Evolutionary conservation across 2,888 invertebrate genomes (phyloP).

Genomic region (Phortica magna): DNA sequence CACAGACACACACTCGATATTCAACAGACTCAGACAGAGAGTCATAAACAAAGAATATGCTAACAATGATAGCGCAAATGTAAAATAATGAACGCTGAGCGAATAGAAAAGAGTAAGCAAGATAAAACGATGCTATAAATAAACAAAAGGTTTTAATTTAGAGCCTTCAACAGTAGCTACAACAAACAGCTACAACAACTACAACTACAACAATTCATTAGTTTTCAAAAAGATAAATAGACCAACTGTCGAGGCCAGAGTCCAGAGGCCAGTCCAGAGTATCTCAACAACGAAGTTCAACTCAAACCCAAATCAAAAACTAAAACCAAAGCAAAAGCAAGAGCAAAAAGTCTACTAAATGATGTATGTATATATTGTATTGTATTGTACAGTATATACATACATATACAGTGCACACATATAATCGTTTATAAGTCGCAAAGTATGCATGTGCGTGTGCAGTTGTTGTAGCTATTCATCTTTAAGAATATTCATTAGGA

Average conservation of each 20-base stretch:
- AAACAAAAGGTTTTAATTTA: constrained; percentile 59
- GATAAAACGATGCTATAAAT: constrained; percentile 19
- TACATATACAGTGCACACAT: neutral
- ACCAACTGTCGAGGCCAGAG: constrained; percentile 6
- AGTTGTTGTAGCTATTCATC: constrained; percentile 59
- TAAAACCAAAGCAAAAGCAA: neutral
- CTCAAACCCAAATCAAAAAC: neutral
- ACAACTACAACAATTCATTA: constrained; percentile 62
- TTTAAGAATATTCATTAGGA: constrained; percentile 72
- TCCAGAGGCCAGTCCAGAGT: neutral
- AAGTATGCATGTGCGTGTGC: constrained; percentile 36
- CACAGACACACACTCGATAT: constrained; percentile 34
- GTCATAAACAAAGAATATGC: neutral
- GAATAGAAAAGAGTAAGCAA: neutral
- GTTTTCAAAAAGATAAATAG: constrained; percentile 58
- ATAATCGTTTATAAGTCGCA: no score
- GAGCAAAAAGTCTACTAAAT: constrained; percentile 25
- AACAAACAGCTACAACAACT: constrained; percentile 38
- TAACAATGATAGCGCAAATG: neutral
- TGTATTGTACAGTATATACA: neutral
- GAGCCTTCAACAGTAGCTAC: constrained; percentile 42
- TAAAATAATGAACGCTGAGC: neutral
- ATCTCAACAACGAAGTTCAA: neutral
- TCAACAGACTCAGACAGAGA: constrained; percentile 15
- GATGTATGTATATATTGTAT: neutral